Evolutionary conservation across 1,140 invertebrate genomes (phyloP), one percentile per base, ranked within the genome.

Genomic region (Drosophila ambigua): DNA sequence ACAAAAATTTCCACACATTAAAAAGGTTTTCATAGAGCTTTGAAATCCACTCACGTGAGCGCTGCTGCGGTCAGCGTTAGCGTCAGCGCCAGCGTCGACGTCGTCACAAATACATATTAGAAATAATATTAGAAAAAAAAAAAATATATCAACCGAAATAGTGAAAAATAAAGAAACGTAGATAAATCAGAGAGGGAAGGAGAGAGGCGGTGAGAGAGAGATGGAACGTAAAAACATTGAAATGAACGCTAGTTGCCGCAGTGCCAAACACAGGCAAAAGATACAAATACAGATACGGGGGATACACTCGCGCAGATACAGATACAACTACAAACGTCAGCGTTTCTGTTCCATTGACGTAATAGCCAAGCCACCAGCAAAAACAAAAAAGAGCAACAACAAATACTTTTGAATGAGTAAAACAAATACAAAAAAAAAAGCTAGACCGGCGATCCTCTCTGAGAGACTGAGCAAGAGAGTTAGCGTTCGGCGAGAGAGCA

Each of bases 1-100:
- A 82, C 66, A 66, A 76, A 84, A 82, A 79, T 76, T 85, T 87
- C 82, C 82, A 85, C 78, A 85, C 82, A 85, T 85, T 82, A 69
- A 85, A 82, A 82, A 73, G 69, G 71, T 82, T 87, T 87, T 82
- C 77, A 65, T 72, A 58, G 35, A 39, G 72, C 78, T 71, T 65
- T 81, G 74, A 85, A 78, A 85, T 52, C 62, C 51, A 82, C 83
- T 87, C 83, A 87, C 83, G 83, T 87, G 83, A 87, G 83, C 60
- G 79, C 79, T 87, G 83, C 81, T 68, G 41, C 35, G 44, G 63
- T 16, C 35, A 11, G 31, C 31, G 31, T 35, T 35, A 1, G 31
- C 31, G 31, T 35, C 9, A 5, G 35, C 35, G 35, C 11, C 9
- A 5, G 35, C 35, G 11, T 5, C 72, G 45, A 52, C 72, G 68